Percentiles rank a stretch among this genome's conserved stretches.
These are phyloP conservation scores for Drosophila rubida DNA, from an alignment of 2,888 invertebrate species.

Conservation along the genomic window DNA sequence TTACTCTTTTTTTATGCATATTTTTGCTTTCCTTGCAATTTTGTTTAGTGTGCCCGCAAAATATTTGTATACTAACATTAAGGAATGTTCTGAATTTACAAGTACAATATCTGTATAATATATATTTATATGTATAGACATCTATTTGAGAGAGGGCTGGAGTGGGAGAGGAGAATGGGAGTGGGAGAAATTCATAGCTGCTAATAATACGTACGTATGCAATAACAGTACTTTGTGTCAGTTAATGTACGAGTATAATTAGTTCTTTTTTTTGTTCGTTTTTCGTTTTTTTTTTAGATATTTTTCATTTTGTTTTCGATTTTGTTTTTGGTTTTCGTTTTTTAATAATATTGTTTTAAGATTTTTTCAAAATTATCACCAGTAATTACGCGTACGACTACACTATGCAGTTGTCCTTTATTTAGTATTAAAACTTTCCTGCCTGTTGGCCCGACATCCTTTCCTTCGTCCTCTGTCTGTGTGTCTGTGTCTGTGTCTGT, in stretches of 20 bases:
- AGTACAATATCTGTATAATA: slow-evolving; percentile 39
- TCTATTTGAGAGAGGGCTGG: slow-evolving; percentile 58
- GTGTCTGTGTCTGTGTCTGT: slow-evolving; percentile 35
- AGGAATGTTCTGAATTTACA: slow-evolving; percentile 59
- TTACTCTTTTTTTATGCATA: slow-evolving; percentile 20
- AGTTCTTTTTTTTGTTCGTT: slow-evolving; percentile 4
- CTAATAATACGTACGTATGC: slow-evolving; percentile 51
- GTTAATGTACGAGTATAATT: slow-evolving; percentile 45
- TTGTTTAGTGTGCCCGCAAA: slow-evolving; percentile 31
- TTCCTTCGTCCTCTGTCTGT: slow-evolving; percentile 47
- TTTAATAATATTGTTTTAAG: slow-evolving; percentile 53
- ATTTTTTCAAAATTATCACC: slow-evolving; percentile 83
- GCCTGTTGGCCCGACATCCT: slow-evolving; percentile 33
- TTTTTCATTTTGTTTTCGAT: slow-evolving; percentile 33
- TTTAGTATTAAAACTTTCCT: slow-evolving; percentile 55
- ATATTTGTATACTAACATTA: slow-evolving; percentile 38
- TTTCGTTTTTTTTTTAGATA: slow-evolving; percentile 30
- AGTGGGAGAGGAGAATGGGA: slow-evolving; percentile 4
- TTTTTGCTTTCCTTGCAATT: slow-evolving; percentile 40
- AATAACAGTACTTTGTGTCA: slow-evolving; percentile 35
- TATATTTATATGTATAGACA: slow-evolving; percentile 70
- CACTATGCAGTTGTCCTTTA: slow-evolving; percentile 76
- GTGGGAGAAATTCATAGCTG: slow-evolving; percentile 61
- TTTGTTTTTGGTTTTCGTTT: slow-evolving; percentile 41
- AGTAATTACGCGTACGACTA: slow-evolving; percentile 83